Evolutionary conservation across 2,888 invertebrate genomes (phyloP).

Genomic region (Hirtodrosophila duncani): DNA sequence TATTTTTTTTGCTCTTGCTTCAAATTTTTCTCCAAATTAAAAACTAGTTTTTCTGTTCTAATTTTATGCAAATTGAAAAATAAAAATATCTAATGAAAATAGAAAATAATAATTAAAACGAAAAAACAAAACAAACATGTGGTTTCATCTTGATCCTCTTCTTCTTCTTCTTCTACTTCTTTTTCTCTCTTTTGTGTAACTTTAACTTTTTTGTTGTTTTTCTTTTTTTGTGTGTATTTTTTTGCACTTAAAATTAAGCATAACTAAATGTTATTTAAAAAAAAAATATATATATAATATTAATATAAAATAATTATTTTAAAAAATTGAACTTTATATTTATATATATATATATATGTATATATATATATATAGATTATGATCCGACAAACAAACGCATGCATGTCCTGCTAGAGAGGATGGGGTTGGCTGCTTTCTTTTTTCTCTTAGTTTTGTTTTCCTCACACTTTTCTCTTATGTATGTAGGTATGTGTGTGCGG

Average conservation of each 20-base stretch:
- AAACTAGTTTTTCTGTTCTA: neutral
- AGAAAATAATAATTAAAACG: neutral
- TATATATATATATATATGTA: constrained; percentile 56
- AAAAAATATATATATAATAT: constrained; percentile 43
- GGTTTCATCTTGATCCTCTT: neutral
- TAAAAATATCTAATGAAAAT: too few relatives aligned
- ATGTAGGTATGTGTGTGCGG: too few relatives aligned
- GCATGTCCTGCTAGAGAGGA: neutral
- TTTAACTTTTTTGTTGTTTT: constrained; percentile 1
- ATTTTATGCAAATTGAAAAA: neutral
- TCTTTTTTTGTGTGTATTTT: constrained; percentile 12
- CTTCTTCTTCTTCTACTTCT: constrained; percentile 1
- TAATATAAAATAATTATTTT: constrained; percentile 49
- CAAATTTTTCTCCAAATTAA: neutral
- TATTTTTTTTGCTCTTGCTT: neutral
- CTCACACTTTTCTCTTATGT: constrained; percentile 15
- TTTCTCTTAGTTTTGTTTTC: constrained; percentile 11
- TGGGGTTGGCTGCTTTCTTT: constrained; percentile 5
- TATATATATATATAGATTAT: too few relatives aligned
- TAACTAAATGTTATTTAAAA: constrained; percentile 46
- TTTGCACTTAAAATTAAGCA: constrained; percentile 54
- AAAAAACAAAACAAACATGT: neutral
- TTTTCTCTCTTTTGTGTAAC: constrained; percentile 4
- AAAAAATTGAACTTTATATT: constrained; percentile 52
- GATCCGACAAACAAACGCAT: constrained; percentile 48